Percentiles rank a stretch among this genome's conserved stretches.
Evolutionary conservation across 2,797 vertebrate genomes (phyloP).

Genomic region (Acanthurus lineatus): DNA sequence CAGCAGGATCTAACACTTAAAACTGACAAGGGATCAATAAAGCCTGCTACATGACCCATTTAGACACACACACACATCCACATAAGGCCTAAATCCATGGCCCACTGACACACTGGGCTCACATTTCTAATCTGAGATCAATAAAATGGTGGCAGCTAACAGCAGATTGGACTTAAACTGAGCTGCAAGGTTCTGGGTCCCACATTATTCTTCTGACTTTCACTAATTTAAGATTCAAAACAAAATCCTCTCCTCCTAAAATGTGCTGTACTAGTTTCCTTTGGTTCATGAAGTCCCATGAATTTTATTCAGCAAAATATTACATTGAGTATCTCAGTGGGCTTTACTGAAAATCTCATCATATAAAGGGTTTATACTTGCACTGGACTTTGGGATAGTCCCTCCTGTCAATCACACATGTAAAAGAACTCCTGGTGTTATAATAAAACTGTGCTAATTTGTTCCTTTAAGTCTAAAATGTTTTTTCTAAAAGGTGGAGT

Average conservation of each 20-base stretch:
- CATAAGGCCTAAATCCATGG: constrained; percentile 34
- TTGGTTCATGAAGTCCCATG: background rate
- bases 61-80: constrained; percentile 34
- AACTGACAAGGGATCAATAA: constrained; percentile 61
- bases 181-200: background rate
- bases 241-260: background rate
- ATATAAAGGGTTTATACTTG: too few relatives aligned
- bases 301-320: background rate
- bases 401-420: background rate
- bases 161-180: constrained; percentile 21
- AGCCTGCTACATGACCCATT: constrained; percentile 61
- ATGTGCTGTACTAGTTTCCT: background rate
- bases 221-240: constrained; percentile 6
- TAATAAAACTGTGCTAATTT: too few relatives aligned
- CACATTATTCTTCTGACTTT: constrained; percentile 1
- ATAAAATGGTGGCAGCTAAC: constrained; percentile 50
- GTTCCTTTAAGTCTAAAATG: too few relatives aligned
- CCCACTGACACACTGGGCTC: constrained; percentile 64
- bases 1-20: constrained; percentile 51
- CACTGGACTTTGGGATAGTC: background rate
- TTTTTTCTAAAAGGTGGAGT: background rate
- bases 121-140: constrained; percentile 72
- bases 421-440: background rate
- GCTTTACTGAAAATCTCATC: background rate
- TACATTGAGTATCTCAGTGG: background rate